A percentile compares a stretch with the other conserved stretches of the same genome.
Evolutionary conservation across 1,140 invertebrate species (phyloP).

Genomic region (Fopius arisanus): DNA sequence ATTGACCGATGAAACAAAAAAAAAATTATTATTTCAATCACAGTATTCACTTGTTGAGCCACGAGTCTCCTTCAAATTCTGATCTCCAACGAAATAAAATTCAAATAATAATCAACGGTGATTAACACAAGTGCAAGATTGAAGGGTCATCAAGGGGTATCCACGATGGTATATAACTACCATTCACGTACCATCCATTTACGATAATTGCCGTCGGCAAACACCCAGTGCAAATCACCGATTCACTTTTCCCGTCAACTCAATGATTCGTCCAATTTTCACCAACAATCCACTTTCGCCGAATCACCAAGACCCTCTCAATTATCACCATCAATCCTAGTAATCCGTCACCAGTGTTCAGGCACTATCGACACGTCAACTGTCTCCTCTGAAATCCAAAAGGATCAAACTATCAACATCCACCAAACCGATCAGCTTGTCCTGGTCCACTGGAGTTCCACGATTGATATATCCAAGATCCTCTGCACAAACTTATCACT

Average conservation of each 20-base stretch:
- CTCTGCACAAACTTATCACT: neutral
- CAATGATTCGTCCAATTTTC: neutral
- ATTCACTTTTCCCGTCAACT: neutral
- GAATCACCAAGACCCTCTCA: neutral
- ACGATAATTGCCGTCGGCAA: slow-evolving; percentile 12
- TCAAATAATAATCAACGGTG: neutral
- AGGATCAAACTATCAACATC: neutral
- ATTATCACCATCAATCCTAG: neutral
- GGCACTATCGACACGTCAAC: neutral
- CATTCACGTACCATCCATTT: slow-evolving; percentile 8
- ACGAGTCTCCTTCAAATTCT: neutral
- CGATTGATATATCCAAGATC: neutral
- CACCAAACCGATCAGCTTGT: neutral
- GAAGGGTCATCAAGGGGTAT: neutral
- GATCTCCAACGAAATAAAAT: neutral
- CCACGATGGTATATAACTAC: neutral
- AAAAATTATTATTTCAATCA: neutral
- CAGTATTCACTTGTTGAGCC: neutral
- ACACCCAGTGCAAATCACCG: neutral
- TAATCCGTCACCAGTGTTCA: neutral
- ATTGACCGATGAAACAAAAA: neutral
- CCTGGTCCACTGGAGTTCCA: neutral
- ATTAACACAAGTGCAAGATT: slow-evolving; percentile 5
- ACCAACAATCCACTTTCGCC: neutral
- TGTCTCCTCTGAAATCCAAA: neutral